These are phyloP conservation scores for Portunus trituberculatus DNA, from an alignment of 1,140 invertebrate genomes.

Conservation along the genomic window DNA sequence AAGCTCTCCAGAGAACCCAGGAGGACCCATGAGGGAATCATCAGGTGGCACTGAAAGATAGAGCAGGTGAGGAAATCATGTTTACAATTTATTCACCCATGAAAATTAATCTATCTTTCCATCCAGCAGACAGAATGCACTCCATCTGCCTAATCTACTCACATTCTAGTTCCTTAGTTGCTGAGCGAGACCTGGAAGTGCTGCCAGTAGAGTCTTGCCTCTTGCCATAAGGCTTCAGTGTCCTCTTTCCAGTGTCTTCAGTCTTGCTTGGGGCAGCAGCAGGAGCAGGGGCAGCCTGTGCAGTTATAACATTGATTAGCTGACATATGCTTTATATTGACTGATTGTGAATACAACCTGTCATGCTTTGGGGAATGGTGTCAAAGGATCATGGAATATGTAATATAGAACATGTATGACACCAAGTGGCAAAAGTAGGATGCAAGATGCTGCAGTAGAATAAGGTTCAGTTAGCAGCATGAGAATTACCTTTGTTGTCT, in stretches of 20 bases:
- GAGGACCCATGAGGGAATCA: conserved; percentile 90
- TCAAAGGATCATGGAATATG: no score
- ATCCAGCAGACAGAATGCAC: neutral
- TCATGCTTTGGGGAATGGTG: no score
- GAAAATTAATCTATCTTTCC: no score
- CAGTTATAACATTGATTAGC: neutral
- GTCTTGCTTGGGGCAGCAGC: neutral
- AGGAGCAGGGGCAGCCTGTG: conserved; percentile 36
- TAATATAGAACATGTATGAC: neutral
- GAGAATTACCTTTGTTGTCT: conserved; percentile 54
- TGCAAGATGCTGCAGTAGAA: neutral
- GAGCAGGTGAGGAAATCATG: no score
- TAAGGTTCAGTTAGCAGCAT: no score
- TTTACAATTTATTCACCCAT: no score
- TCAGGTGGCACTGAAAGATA: conserved; percentile 87
- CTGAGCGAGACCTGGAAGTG: conserved; percentile 90
- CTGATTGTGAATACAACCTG: no score
- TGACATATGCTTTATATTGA: no score
- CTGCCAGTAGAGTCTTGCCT: conserved; percentile 84
- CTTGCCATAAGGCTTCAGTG: conserved; percentile 89
- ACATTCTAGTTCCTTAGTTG: conserved; percentile 92
- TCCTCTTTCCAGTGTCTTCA: conserved; percentile 80
- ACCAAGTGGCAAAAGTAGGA: neutral
- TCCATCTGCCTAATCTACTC: conserved; percentile 67
- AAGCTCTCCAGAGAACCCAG: conserved; percentile 88